phyloP scores from a whole-genome alignment of 2,888 invertebrate genomes.

The Sinodicranocentrus sp. region DNA sequence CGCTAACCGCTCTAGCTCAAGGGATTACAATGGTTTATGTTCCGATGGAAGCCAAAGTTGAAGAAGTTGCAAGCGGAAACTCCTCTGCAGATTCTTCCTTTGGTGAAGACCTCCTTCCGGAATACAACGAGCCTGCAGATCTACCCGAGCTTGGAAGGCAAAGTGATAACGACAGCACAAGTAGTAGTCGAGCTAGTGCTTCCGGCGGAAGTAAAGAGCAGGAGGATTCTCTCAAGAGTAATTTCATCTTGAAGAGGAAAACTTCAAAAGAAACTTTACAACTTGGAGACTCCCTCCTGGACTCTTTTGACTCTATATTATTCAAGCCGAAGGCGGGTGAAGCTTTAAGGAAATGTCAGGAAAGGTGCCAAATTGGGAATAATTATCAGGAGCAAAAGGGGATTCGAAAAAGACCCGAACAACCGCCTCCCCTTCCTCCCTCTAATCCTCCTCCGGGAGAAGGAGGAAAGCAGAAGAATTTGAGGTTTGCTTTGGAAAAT shows the following conservation, averaged over 20 bases:
- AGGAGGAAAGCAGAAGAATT: constrained; percentile 48
- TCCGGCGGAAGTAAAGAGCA: constrained; percentile 36
- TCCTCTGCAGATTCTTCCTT: background rate
- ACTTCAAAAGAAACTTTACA: constrained; percentile 30
- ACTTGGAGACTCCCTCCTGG: constrained; percentile 62
- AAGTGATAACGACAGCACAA: constrained; percentile 40
- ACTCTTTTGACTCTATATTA: constrained; percentile 74
- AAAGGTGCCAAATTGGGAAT: constrained; percentile 8
- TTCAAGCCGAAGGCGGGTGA: constrained; percentile 71
- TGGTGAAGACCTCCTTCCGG: background rate
- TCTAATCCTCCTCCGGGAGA: background rate
- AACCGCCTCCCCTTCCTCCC: constrained; percentile 55
- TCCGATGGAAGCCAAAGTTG: constrained; percentile 68
- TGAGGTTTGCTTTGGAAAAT: constrained; percentile 66
- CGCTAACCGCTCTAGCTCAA: constrained; percentile 63
- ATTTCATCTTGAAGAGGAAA: constrained; percentile 63
- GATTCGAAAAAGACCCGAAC: constrained; percentile 49
- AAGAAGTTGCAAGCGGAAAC: background rate
- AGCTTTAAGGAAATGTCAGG: constrained; percentile 16
- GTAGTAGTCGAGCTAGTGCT: constrained; percentile 25
- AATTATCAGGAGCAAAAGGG: constrained; percentile 35
- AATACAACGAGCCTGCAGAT: constrained; percentile 13
- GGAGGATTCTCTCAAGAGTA: constrained; percentile 48
- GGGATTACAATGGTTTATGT: constrained; percentile 75
- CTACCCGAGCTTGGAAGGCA: constrained; percentile 45